Conservation (phyloP, 2,888 invertebrate genomes). For the Thumatha senex region DNA sequence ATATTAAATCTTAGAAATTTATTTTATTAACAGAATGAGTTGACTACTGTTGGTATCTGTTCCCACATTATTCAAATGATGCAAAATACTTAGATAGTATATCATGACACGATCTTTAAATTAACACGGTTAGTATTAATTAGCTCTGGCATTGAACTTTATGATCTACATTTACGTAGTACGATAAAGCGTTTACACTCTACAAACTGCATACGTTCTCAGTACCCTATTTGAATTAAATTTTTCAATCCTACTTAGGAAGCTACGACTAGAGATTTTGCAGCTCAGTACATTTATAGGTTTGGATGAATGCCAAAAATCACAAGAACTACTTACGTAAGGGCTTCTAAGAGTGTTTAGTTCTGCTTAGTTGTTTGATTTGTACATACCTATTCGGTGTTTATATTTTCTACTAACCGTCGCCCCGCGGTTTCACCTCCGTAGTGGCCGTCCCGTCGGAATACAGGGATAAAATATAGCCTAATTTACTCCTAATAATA, state of each 20-base stretch:
- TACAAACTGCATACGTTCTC: background rate
- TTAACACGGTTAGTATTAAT: slow-evolving; percentile 42
- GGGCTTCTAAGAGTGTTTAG: slow-evolving; percentile 35
- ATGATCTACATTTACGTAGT: slow-evolving; percentile 33
- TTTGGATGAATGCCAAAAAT: slow-evolving; percentile 64
- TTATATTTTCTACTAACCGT: too few species aligned
- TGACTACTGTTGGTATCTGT: background rate
- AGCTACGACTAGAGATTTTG: slow-evolving; percentile 51
- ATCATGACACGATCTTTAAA: slow-evolving; percentile 22
- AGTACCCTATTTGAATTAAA: too few species aligned
- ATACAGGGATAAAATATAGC: too few species aligned
- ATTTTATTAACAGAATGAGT: too few species aligned
- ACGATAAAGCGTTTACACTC: slow-evolving; percentile 4
- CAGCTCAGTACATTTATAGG: slow-evolving; percentile 61
- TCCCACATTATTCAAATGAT: slow-evolving; percentile 2
- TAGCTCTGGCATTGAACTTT: slow-evolving; percentile 49
- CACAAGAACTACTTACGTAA: slow-evolving; percentile 53
- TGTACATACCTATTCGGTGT: slow-evolving; percentile 19
- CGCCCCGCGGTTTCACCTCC: too few species aligned
- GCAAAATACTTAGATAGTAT: background rate
- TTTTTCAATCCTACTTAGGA: too few species aligned
- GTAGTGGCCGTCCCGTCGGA: too few species aligned
- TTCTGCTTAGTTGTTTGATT: slow-evolving; percentile 15
- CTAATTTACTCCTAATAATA: too few species aligned
- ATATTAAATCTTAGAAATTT: too few species aligned